Evolutionary conservation across 2,888 invertebrate species (phyloP), one percentile per base, ranked within the genome.

Genomic region (Herminia tarsipennalis): DNA sequence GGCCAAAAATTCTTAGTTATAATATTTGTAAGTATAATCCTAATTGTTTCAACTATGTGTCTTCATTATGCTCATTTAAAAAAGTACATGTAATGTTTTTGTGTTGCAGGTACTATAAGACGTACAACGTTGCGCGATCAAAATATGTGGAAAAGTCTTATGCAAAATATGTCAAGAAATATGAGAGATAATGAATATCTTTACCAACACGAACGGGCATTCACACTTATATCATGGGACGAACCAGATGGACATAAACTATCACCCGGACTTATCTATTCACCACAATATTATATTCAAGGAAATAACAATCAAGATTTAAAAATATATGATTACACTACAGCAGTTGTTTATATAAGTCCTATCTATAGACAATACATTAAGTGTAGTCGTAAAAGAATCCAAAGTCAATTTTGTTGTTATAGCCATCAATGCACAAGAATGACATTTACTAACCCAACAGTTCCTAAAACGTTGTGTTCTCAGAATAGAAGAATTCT

Each of bases 161-260:
- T 40, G 1, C 27, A 40, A 25, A 81, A 78, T 52, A 45, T 54
- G 42, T 70, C 78, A 5, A 57, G 55, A 28, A 62, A 22, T 36
- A 20, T 46, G 27, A 40, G 59, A 48, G 60, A 66, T 32, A 64
- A 70, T 27, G 50, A 63, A 12, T 54, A 72, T 29, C 60, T 63
- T 25, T 62, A 70, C 36, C 73, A 74, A 32, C 70, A 59, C 41
- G 79, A 83, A 38, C 78, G 82, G 80, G 1, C 80, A 83, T 53
- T 80, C 83, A 2, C 76, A 73, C 34, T 61, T 83, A 22, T 74
- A 85, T 39, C 82, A 85, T 35, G 77, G 76, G 4, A 76, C 32
- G 66, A 56, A 0, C 34, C 25, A 48, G 34, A 30, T 34, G 55
- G 3, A 55, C 45, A 36, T 47, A 61, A 35, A 20, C 16, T 25